Evolutionary conservation across 2,113 vertebrate genomes (phyloP), one percentile per base, ranked within the genome.

Genomic region (Ceuthmochares aereus): DNA sequence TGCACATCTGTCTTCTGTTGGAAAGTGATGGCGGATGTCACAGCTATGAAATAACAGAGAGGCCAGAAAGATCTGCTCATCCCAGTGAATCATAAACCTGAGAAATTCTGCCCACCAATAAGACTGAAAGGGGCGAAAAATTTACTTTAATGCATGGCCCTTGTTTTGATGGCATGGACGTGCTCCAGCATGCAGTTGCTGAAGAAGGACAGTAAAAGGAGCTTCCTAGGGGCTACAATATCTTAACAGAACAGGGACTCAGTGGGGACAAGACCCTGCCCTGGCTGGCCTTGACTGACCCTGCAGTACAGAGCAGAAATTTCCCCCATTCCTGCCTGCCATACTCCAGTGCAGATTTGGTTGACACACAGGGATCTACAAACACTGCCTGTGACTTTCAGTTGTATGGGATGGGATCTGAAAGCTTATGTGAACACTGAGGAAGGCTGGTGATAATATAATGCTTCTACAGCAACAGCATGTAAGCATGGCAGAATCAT

Each of bases 201-300:
- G 18, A 56, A 66, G 19, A 47, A 45, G 8, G 16, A 47, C 32
- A 62, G 49, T n/a, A 84, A 54, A 76, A 66, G 3, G 6, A 9
- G 34, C 22, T 66, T 6, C 22, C 27, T 0, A 0, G 7, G 14
- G 32, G 29, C 40, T 49, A 12, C 16, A 47, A 26, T 18, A 10
- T 60, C 10, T 10, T 54, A 12, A 12, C 9, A 43, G 16, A 69
- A 43, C 9, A 16, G 19, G 6, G n/a, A 7, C 37, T 86, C 21
- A 23, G 7, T 34, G 10, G 6, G 27, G n/a, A 37, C 9, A 36
- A 56, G 23, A 45, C 43, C 7, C 36, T 68, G 32, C 34, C 14
- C 27, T 8, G 7, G 6, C 23, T 84, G 59, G 21, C 68, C 29
- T 8, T n/a, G 26, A 30, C 22, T 0, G 1, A 29, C 21, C 6